Base-by-base conservation (phyloP, 2,888 invertebrate species). In the Epistrophella euchroma region DNA sequence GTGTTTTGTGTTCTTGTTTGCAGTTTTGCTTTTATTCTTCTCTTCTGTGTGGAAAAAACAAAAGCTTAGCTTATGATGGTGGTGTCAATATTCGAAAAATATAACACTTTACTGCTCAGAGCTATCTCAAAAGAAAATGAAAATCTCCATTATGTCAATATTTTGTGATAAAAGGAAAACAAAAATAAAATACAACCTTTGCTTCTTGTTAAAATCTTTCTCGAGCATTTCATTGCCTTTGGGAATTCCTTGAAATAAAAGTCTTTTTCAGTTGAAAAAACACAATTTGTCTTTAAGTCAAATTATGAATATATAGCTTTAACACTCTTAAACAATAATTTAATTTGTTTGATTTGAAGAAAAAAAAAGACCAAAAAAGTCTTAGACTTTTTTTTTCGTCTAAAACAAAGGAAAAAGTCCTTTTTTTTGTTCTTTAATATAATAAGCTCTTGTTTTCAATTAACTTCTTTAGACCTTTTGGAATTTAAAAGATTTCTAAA, bases 401-500 rank as follows among this genome's bases (percentile, higher is more conserved):
- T 50, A 6, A 50, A 50, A 50, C 13, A 25, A 22, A 15, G 4
- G 19, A 50, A 13, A 19, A 47, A 4, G 19, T 47, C 10, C 11
- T 11, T 2, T 50, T 50, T 13, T 45, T 45, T 47, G 11, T 13
- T 15, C 4, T 40, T 40, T 10, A 19, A 45, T 40, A 40, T 6
- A 40, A 40, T 43, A 43, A 43, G 43, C n/a, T 43, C n/a, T 43
- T n/a, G n/a, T 43, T 43, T 43, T 43, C 43, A 43, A 47, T 47
- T 47, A 2, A 17, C 11, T 47, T 19, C 47, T 47, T 47, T 19
- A 1, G 19, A 47, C 19, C 11, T 47, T 47, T 47, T 47, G 4
- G 10, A 11, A 19, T 47, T 19, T 19, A 17, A 17, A 19, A 9
- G 19, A 47, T 19, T 17, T n/a, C 3, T 17, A 47, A 19, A 3